These are phyloP conservation scores for Holacanthus passer DNA, from an alignment of 2,113 vertebrate genomes.

Conservation along the genomic window DNA sequence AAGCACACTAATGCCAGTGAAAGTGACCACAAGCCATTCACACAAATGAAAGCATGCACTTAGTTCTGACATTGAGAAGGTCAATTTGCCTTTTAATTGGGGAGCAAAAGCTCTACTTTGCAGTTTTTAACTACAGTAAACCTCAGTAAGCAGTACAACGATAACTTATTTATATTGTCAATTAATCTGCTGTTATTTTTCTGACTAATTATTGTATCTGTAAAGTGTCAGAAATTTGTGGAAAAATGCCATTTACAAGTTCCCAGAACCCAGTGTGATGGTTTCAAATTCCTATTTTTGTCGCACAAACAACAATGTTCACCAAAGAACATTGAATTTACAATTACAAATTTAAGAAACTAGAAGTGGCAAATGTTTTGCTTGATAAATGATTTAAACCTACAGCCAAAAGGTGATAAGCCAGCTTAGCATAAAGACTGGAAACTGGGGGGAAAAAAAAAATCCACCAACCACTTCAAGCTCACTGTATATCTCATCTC, in stretches of 20 bases:
- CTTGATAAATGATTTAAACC: background rate
- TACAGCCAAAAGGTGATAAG: background rate
- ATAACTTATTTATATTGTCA: background rate
- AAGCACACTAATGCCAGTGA: slow-evolving; percentile 13
- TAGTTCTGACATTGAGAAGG: slow-evolving; percentile 30
- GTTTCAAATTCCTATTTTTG: too few species aligned
- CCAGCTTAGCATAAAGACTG: background rate
- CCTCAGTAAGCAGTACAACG: background rate
- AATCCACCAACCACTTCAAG: background rate
- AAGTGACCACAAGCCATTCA: slow-evolving; percentile 13
- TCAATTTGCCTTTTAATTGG: slow-evolving; percentile 5
- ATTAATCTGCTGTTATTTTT: background rate
- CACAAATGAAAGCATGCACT: slow-evolving; percentile 13
- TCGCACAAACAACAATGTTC: background rate
- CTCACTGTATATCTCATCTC: too few species aligned
- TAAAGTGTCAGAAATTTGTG: background rate
- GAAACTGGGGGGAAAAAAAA: background rate
- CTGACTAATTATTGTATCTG: background rate
- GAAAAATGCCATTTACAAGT: background rate
- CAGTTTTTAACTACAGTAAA: background rate
- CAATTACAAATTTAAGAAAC: too few species aligned
- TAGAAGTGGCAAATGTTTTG: background rate
- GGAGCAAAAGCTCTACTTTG: background rate
- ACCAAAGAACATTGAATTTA: background rate
- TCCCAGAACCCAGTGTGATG: too few species aligned